phyloP scores from a whole-genome alignment of 2,888 invertebrate species.

The Philereme transversata region DNA sequence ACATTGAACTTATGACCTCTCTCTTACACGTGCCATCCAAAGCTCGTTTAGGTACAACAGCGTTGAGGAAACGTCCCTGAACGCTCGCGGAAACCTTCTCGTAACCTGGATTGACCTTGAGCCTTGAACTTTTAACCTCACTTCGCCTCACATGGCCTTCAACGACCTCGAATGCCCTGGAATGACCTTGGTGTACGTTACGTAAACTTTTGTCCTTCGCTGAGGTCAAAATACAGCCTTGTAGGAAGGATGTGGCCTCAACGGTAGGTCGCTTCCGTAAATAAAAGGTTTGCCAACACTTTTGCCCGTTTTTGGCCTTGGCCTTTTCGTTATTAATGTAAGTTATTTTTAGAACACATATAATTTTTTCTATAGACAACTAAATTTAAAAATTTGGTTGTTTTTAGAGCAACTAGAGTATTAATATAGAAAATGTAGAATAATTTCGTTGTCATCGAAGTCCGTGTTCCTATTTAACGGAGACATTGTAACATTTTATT shows the following conservation, averaged over 20 bases:
- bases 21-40: slow-evolving; percentile 3
- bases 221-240: slow-evolving; percentile 15
- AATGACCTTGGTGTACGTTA: slow-evolving; percentile 12
- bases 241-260: slow-evolving; percentile 7
- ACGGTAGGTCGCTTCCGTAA: slow-evolving; percentile 5
- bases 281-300: slow-evolving; percentile 8
- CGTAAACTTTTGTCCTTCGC: slow-evolving; percentile 20
- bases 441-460: no score
- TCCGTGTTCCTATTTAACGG: no score
- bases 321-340: neutral
- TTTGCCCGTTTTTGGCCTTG: neutral
- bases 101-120: slow-evolving; percentile 13
- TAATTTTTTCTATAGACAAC: no score
- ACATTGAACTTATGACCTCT: slow-evolving; percentile 9
- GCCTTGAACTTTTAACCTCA: slow-evolving; percentile 20
- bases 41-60: neutral
- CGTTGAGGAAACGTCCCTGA: slow-evolving; percentile 14
- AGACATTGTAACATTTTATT: no score
- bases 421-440: no score
- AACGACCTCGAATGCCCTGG: slow-evolving; percentile 15
- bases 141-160: slow-evolving; percentile 10
- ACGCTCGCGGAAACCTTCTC: slow-evolving; percentile 7
- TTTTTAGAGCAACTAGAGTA: no score
- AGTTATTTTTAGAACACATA: no score
- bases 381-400: no score